Base-by-base conservation (phyloP, 2,113 vertebrate species). In the Willisornis vidua region DNA sequence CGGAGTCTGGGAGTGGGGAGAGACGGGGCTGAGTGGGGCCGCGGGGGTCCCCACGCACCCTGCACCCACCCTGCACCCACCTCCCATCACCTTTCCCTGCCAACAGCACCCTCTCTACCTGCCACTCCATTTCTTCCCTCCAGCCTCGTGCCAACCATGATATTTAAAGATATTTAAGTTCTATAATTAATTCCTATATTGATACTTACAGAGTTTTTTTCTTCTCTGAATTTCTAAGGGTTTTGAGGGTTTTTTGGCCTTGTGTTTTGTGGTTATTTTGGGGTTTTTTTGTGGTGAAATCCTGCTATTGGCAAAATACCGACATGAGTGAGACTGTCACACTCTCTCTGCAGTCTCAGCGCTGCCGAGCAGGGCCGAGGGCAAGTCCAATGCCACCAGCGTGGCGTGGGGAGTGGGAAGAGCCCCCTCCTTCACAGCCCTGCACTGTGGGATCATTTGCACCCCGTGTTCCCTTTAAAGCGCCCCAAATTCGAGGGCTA, bases 1-100 rank as follows among this genome's bases (percentile, higher is more conserved):
- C 95, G 16, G 98, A 97, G 92, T 99, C 99, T 99, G 98, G 12
- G 66, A 2, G 6, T 26, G 37, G 18, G 86, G 62, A 74, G 63
- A 88, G 49, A 80, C 8, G 80, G 31, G 33, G 48, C 39, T 84
- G 28, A 77, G 39, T 0, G 45, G 52, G 29, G 12, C 2, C 8
- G 14, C 6, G 11, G 29, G 26, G 17, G 24, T n/a, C 9, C 19
- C 49, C 66, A 15, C 0, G 7, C 76, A 51, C 54, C 54, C 73
- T 8, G 10, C 22, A 41, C 63, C 35, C 72, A 4, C n/a, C 35
- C 24, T 2, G 6, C 61, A 8, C 58, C 65, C 77, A 6, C 23
- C 65, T 14, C 48, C 37, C n/a, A 3, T 4, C 39, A 7, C 37
- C 26, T 65, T 55, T 45, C 33, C 29, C 23, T 26, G 43, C 48